phyloP scores from a whole-genome alignment of 1,140 invertebrate genomes.

The Mizuhopecten yessoensis region DNA sequence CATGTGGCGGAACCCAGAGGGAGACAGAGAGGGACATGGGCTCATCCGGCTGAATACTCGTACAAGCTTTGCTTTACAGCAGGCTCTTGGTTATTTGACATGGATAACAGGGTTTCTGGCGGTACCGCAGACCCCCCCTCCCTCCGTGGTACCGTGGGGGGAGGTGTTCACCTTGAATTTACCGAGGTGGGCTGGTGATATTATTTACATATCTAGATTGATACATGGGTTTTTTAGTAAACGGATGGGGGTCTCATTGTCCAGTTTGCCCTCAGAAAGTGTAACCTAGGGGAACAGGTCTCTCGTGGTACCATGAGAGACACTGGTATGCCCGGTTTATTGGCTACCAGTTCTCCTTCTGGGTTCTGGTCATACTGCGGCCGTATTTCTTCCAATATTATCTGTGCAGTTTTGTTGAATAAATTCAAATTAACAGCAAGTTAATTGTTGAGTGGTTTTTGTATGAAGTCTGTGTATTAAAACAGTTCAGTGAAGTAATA shows the following conservation, averaged over 20 bases:
- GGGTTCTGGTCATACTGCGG: slow-evolving; percentile 1
- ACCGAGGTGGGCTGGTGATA: not conserved
- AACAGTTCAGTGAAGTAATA: too few species aligned
- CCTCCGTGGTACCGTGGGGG: not conserved
- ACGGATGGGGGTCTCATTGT: not conserved
- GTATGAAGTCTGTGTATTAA: not conserved
- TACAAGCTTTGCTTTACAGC: slow-evolving; percentile 24
- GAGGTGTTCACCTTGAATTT: not conserved
- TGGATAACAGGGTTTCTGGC: not conserved
- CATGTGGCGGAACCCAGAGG: too few species aligned
- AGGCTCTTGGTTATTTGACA: not conserved
- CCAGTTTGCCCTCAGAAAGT: not conserved
- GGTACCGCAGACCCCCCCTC: not conserved
- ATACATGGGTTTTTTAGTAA: not conserved
- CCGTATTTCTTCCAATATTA: not conserved
- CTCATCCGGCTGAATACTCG: not conserved
- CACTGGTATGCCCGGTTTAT: not conserved
- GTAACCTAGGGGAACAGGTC: not conserved
- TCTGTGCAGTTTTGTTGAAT: not conserved
- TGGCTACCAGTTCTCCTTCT: not conserved
- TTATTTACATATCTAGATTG: not conserved
- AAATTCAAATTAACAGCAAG: not conserved
- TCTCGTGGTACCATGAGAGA: not conserved
- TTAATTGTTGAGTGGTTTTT: not conserved
- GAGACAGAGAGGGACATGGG: not conserved